Conservation (phyloP, 2,797 vertebrate species). For the Darevskia mixta region DNA sequence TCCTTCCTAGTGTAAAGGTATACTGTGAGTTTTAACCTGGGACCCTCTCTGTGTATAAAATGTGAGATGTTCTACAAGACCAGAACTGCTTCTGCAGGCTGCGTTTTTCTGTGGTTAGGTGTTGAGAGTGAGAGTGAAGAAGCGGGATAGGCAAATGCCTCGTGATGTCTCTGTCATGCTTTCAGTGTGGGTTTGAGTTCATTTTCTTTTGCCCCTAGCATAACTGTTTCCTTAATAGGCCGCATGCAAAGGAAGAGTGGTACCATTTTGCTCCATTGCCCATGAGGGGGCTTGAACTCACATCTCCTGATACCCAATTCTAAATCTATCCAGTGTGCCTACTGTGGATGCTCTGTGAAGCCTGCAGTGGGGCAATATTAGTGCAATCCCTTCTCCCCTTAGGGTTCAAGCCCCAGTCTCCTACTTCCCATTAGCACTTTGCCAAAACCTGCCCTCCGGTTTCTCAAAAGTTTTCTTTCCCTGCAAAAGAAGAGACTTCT, state of each 20-base stretch:
- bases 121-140: not conserved
- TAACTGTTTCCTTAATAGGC: not conserved
- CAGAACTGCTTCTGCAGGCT: not conserved
- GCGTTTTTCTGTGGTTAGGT: not conserved
- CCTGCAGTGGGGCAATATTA: too few species aligned
- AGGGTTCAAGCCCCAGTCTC: too few species aligned
- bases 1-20: not conserved
- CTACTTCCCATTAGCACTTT: too few species aligned
- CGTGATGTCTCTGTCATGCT: not conserved
- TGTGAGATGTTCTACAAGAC: not conserved
- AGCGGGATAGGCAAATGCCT: not conserved
- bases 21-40: not conserved
- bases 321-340: not conserved
- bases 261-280: not conserved
- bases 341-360: not conserved
- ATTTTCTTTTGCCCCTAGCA: not conserved
- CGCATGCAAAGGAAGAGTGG: not conserved
- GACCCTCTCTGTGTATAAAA: not conserved
- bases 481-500: not conserved
- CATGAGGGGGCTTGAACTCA: not conserved
- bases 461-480: not conserved
- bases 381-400: too few species aligned
- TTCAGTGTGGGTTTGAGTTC: not conserved
- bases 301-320: not conserved
- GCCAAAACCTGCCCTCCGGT: not conserved